A percentile compares a stretch with the other conserved stretches of the same genome.
Evolutionary conservation across 2,888 invertebrate species (phyloP).

Genomic region (Creontiades dilutus): DNA sequence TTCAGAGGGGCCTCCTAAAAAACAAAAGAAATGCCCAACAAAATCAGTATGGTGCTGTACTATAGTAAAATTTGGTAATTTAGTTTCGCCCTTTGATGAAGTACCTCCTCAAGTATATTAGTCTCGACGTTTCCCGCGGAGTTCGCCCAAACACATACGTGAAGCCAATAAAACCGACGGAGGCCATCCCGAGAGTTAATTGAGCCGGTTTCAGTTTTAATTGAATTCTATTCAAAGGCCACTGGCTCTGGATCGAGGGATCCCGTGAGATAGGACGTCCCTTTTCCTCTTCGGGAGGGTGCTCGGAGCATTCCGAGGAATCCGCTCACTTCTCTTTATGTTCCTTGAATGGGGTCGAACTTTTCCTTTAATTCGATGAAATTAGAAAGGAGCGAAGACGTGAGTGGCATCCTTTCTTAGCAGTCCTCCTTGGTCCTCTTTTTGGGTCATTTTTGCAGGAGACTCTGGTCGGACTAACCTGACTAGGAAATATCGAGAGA

Average conservation of each 20-base stretch:
- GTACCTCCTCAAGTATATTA: too few species aligned
- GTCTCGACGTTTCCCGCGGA: not conserved
- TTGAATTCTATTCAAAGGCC: constrained; percentile 37
- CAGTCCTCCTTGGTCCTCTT: too few species aligned
- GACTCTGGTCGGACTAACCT: too few species aligned
- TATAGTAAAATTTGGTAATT: too few species aligned
- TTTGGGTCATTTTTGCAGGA: too few species aligned
- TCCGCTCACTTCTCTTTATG: not conserved
- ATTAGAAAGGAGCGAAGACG: not conserved
- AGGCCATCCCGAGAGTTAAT: not conserved
- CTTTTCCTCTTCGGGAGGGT: not conserved
- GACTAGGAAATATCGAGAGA: too few species aligned
- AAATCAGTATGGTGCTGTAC: too few species aligned
- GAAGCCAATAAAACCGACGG: not conserved
- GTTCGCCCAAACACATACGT: not conserved
- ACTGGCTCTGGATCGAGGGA: not conserved
- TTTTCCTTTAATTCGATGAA: not conserved
- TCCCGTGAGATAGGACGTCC: not conserved
- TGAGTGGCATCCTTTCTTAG: not conserved
- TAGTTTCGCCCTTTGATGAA: too few species aligned
- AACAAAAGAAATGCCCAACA: too few species aligned
- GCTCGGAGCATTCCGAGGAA: not conserved
- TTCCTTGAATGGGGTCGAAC: not conserved
- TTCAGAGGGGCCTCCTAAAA: too few species aligned
- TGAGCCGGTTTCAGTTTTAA: constrained; percentile 43